Evolutionary conservation across 2,797 vertebrate species (phyloP), one percentile per base, ranked within the genome.

Genomic region (Sandelia bainsii): DNA sequence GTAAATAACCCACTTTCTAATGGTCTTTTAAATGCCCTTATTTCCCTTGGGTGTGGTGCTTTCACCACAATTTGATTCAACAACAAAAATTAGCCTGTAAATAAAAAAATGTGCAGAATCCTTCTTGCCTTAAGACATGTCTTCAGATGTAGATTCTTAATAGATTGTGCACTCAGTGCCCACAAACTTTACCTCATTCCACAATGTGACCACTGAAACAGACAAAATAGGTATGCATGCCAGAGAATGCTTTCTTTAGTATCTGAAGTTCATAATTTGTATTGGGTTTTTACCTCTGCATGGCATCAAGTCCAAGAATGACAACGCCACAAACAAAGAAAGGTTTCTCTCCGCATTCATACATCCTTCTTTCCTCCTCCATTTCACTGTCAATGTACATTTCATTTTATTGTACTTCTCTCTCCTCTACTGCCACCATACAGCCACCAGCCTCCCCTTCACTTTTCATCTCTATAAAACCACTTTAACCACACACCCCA

Each of bases 251-350:
- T 37, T 19, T 65, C 52, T 67, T 66, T 66, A 12, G 12, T 60
- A n/a, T 57, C n/a, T 46, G 29, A 68, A 42, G 44, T 71, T 76
- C 10, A 42, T 59, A 50, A 29, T 29, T 44, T 44, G 22, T 48
- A 29, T 46, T 77, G 9, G 23, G 17, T 65, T 80, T 85, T 61
- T 63, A 77, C 64, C 73, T 83, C 59, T 59, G 70, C 59, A 59
- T 51, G 53, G 69, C 45, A 75, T 34, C 0, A 23, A 44, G 50
- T 85, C 87, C 62, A 90, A 87, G 57, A 58, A 91, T 90, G 88
- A 92, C 78, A 65, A 91, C 88, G 92, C 62, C 25, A 75, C 62
- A 66, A n/a, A 72, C 74, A 87, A 79, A 74, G 69, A 54, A 5
- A 59, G 49, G 61, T 22, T n/a, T 56, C 29, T 76, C 39, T 62